Evolutionary conservation across 2,797 vertebrate genomes (phyloP), one percentile per base, ranked within the genome.

Genomic region (Odontamblyopus rebecca): DNA sequence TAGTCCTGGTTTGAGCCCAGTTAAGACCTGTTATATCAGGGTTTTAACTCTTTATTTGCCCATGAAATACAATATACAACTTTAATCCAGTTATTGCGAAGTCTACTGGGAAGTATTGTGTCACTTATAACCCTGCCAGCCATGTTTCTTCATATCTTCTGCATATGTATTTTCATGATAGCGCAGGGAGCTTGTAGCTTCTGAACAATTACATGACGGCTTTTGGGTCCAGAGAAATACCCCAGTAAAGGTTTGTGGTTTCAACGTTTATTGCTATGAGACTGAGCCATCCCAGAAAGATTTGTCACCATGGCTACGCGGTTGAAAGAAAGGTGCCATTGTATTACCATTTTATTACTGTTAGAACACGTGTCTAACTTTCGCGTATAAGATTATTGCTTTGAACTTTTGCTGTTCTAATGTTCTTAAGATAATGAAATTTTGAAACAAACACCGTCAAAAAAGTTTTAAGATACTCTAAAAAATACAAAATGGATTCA

Each of bases 261-360:
- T 53, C 48, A 53, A 23, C 26, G 13, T 54, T 67, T 53, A 53
- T 67, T 67, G 65, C 48, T 67, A 32, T 41, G 48, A 67, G 65
- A 67, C 65, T 67, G 7, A 32, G 18, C 65, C 65, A 54, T 67
- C 48, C 65, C 65, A n/a, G 18, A 9, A 18, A 67, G 65, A 30
- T 75, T 77, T 60, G 44, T 76, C 69, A 68, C 72, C 56, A 54
- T 51, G 63, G 44, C 5, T 11, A 68, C 73, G 77, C 61, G 27
- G 6, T 66, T 48, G 41, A 26, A 15, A 48, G 38, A 26, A 65
- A 50, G 41, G 44, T 18, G 7, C 26, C 30, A 19, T 38, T 62
- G 18, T 62, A 48, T 48, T 15, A 16, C 13, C 44, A 48, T 48
- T 48, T 15, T 15, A 48, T 48, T 48, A 38, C 35, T 38, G 35